Base-by-base conservation (phyloP, 2,888 invertebrate species). In the Agriopis marginaria region DNA sequence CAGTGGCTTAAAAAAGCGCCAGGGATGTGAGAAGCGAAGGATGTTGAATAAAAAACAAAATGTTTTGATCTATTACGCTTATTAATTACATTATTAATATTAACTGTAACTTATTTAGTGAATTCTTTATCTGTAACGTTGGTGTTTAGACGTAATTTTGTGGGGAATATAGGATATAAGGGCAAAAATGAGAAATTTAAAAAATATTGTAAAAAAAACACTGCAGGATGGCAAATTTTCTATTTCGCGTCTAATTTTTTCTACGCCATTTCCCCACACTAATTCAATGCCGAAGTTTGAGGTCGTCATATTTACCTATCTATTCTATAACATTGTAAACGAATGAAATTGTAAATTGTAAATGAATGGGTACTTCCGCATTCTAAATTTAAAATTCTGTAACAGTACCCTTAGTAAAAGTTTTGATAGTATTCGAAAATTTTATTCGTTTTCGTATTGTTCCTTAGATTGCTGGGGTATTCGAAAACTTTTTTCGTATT, bases 31-130 rank as follows among this genome's bases (percentile, higher is more conserved):
- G 72, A 70, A 72, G 68, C 56, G 72, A 76, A 78, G 32, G 73
- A 71, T 76, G 70, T 68, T 65, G 58, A 76, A 75, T 73, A 85
- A 89, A 90, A 91, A 90, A 90, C 89, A 87, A 83, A 89, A 91
- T 91, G 92, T 92, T 92, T 93, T 92, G 90, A 93, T 93, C 93
- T 93, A 94, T 91, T 94, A 94, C 93, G 93, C 93, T 94, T 94
- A 94, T 93, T 93, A 93, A 93, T 91, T 91, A 91, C 88, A 90
- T 90, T 89, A 88, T 86, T 86, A 83, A 84, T 84, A 82, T 79
- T 85, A 84, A 86, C 77, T 82, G 86, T 88, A 89, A 89, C 86
- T 89, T 92, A 90, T 88, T 91, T 89, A 91, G 88, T 89, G 86
- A 90, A 86, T 87, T 90, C 88, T 87, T 82, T 89, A 90, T 82